Evolutionary conservation across 2,113 vertebrate species (phyloP).

Genomic region (Apodemus speciosus): DNA sequence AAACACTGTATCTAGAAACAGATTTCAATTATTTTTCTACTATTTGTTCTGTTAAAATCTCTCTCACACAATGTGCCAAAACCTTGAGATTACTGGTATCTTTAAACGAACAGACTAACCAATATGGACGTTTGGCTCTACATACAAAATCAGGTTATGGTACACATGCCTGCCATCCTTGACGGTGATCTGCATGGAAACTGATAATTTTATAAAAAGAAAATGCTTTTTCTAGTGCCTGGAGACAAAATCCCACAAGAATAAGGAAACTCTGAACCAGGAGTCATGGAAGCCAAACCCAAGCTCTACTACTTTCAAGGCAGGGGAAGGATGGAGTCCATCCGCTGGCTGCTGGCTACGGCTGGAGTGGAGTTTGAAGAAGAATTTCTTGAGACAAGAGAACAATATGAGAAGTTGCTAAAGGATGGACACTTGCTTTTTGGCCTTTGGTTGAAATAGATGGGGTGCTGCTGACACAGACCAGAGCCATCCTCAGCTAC

Average conservation of each 20-base stretch:
- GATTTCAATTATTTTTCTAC: constrained; percentile 7
- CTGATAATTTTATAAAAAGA: neutral
- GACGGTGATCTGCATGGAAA: neutral
- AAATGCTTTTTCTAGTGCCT: no score
- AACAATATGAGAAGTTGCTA: constrained; percentile 86
- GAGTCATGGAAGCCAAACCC: no score
- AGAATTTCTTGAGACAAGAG: constrained; percentile 84
- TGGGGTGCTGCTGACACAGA: constrained; percentile 92
- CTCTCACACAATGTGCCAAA: neutral
- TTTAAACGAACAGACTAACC: neutral
- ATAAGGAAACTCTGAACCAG: no score
- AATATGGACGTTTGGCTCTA: neutral
- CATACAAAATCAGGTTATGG: neutral
- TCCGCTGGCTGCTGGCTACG: no score
- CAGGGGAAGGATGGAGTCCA: no score
- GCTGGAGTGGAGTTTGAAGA: constrained; percentile 88
- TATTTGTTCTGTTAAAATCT: neutral
- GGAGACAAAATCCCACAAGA: no score
- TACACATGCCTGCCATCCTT: neutral
- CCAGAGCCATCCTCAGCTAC: constrained; percentile 92
- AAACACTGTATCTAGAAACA: constrained; percentile 6
- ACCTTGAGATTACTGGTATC: neutral
- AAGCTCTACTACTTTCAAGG: no score
- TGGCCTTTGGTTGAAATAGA: constrained; percentile 94
- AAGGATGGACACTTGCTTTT: constrained; percentile 89